These are phyloP conservation scores for Tetragonula carbonaria DNA, from an alignment of 2,888 invertebrate genomes.

Conservation along the genomic window DNA sequence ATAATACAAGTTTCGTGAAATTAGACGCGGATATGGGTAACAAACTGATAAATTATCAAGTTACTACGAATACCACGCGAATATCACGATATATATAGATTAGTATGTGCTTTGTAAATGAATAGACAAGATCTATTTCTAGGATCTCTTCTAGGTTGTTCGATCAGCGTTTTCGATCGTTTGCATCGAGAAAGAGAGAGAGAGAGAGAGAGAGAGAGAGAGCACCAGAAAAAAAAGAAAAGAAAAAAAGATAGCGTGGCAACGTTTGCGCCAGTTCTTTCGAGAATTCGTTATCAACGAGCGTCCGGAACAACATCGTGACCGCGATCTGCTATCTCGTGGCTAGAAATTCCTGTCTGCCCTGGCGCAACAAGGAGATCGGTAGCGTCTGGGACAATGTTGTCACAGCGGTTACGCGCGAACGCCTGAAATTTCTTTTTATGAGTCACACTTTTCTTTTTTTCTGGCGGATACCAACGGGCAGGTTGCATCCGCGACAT, in stretches of 20 bases:
- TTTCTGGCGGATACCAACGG: conserved; percentile 26
- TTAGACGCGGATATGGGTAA: not conserved
- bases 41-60: no score
- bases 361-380: conserved; percentile 35
- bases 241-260: not conserved
- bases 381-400: conserved; percentile 44
- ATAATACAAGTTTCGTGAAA: not conserved
- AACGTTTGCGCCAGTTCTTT: conserved; percentile 10
- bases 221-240: not conserved
- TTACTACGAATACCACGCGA: not conserved
- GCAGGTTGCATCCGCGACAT: conserved; percentile 9
- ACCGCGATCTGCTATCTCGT: conserved; percentile 65
- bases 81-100: not conserved
- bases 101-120: not conserved
- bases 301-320: not conserved
- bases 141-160: not conserved
- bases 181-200: not conserved
- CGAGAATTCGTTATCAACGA: conserved; percentile 42
- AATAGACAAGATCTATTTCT: conserved; percentile 14
- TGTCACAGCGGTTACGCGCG: conserved; percentile 54
- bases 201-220: no score
- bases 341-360: conserved; percentile 58
- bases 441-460: conserved; percentile 52
- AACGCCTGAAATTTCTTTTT: conserved; percentile 49
- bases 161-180: not conserved